Evolutionary conservation across 2,113 vertebrate species (phyloP).

Genomic region (Crotalus horridus): DNA sequence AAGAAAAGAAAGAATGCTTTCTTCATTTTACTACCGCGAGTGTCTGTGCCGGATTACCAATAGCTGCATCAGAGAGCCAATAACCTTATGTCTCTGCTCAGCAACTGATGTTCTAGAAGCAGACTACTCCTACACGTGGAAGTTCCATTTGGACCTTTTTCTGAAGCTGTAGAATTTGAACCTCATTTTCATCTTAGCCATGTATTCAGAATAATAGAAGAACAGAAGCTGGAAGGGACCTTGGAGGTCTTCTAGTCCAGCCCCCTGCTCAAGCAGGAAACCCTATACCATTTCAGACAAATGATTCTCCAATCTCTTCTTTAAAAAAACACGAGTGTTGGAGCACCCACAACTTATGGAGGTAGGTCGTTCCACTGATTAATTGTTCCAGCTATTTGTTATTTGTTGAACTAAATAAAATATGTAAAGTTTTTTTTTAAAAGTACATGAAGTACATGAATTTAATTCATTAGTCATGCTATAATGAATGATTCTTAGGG

Average conservation of each 20-base stretch:
- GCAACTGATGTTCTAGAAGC: neutral
- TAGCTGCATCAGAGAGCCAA: neutral
- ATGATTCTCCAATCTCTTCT: neutral
- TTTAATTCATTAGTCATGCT: neutral
- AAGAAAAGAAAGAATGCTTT: neutral
- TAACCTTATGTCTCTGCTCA: neutral
- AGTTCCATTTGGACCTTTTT: neutral
- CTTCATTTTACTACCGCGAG: neutral
- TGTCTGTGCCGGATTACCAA: neutral
- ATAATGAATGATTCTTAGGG: neutral
- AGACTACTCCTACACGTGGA: neutral
- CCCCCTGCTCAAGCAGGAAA: neutral
- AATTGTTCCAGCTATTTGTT: neutral
- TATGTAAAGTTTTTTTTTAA: neutral
- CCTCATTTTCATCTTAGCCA: neutral
- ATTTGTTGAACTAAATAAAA: neutral
- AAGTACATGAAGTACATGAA: neutral
- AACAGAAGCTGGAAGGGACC: neutral
- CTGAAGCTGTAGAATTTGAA: neutral
- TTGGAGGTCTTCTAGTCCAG: neutral
- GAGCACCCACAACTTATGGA: neutral
- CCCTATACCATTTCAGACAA: neutral
- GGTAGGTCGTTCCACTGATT: neutral
- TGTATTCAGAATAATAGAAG: neutral
- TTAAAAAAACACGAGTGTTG: neutral